Percentiles rank a stretch among this genome's conserved stretches.
Conservation (phyloP, 2,888 invertebrate species). For the Tryphoninae sp. region DNA sequence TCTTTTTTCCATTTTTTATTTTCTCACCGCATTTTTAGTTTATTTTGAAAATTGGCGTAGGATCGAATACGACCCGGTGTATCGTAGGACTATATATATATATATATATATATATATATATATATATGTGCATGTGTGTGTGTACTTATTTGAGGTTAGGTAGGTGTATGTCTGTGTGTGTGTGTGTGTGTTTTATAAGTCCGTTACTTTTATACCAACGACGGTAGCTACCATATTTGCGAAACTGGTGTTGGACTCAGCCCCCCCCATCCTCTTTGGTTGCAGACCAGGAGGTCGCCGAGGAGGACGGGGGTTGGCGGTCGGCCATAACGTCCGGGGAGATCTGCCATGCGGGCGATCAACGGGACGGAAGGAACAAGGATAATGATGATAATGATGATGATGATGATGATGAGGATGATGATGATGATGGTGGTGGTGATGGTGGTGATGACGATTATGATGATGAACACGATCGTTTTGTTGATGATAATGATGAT, state of each 20-base stretch:
- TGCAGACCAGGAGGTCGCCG: conserved; percentile 81
- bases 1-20: too few relatives aligned
- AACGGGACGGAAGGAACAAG: conserved; percentile 69
- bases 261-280: conserved; percentile 80
- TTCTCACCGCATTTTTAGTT: too few relatives aligned
- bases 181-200: conserved; percentile 63
- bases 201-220: conserved; percentile 72
- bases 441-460: conserved; percentile 18
- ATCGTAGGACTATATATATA: conserved; percentile 4
- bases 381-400: conserved; percentile 53
- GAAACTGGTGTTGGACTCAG: conserved; percentile 78
- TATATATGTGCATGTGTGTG: conserved; percentile 8
- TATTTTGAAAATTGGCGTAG: too few relatives aligned
- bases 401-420: conserved; percentile 39
- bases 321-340: conserved; percentile 70
- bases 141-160: background rate
- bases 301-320: conserved; percentile 81
- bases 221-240: conserved; percentile 60
- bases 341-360: conserved; percentile 68
- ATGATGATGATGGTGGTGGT: conserved; percentile 15
- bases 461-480: conserved; percentile 36
- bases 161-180: conserved; percentile 10
- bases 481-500: conserved; percentile 33
- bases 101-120: background rate
- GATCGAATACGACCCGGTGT: too few relatives aligned